Percentiles rank a stretch among this genome's conserved stretches.
Evolutionary conservation across 2,113 vertebrate species (phyloP).

Genomic region (Gasterosteus aculeatus): DNA sequence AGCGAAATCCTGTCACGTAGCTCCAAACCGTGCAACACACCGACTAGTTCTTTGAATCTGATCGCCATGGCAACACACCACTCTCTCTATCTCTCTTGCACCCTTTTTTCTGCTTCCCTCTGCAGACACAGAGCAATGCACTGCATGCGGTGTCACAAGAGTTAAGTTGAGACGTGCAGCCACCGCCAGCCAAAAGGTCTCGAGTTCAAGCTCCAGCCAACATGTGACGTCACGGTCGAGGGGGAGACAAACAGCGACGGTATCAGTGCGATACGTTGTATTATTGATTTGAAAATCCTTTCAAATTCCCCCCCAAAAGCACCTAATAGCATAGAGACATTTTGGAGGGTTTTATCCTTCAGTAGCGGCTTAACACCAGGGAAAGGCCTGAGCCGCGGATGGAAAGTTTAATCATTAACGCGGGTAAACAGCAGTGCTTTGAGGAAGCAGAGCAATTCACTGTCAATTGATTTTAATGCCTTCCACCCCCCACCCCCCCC

Average conservation of each 20-base stretch:
- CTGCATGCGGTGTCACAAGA: conserved; percentile 21
- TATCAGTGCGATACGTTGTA: background rate
- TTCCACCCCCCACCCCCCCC: conserved; percentile 21
- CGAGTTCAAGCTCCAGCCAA: conserved; percentile 17
- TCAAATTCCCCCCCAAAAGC: background rate
- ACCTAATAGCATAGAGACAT: background rate
- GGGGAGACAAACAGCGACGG: background rate
- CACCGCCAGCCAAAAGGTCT: background rate
- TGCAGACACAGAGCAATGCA: conserved; percentile 35
- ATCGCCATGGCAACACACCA: conserved; percentile 79
- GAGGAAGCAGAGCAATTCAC: conserved; percentile 5
- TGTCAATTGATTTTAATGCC: conserved; percentile 29
- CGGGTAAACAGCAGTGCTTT: conserved; percentile 3
- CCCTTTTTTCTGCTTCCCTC: conserved; percentile 8
- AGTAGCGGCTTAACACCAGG: background rate
- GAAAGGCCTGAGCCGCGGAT: conserved; percentile 1
- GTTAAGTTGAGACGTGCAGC: background rate
- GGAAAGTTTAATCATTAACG: conserved; percentile 10
- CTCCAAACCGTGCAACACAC: conserved; percentile 60
- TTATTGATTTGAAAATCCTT: conserved; percentile 22
- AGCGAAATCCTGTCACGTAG: conserved; percentile 63
- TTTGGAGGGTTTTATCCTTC: background rate
- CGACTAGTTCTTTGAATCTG: conserved; percentile 52
- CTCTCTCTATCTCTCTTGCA: conserved; percentile 35
- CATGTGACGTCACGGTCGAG: conserved; percentile 2